Conservation (phyloP, 2,888 invertebrate species). For the Schizotus pectinicornis region DNA sequence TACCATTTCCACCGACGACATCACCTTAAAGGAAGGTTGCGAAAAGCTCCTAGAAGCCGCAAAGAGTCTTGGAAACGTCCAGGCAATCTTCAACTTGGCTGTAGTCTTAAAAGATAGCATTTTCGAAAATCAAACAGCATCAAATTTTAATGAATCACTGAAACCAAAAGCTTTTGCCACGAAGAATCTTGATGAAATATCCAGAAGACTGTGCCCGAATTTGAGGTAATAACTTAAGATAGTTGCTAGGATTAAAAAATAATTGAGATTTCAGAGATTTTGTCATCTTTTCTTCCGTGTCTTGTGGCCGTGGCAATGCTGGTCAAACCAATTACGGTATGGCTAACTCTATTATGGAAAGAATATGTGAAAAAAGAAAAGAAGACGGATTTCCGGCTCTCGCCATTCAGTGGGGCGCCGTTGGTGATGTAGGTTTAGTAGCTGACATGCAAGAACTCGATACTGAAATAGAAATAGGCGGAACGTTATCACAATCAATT, state of each 20-base stretch:
- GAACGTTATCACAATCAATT: slow-evolving; percentile 71
- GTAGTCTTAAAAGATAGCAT: too few relatives aligned
- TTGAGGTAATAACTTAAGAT: slow-evolving; percentile 47
- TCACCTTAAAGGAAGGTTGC: slow-evolving; percentile 73
- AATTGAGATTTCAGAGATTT: slow-evolving; percentile 64
- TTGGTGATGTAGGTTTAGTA: too few relatives aligned
- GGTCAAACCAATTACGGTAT: slow-evolving; percentile 89
- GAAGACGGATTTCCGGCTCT: too few relatives aligned
- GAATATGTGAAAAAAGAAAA: too few relatives aligned
- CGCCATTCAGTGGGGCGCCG: too few relatives aligned
- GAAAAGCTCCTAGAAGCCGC: slow-evolving; percentile 69
- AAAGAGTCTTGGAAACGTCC: slow-evolving; percentile 69
- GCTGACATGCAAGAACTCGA: slow-evolving; percentile 56
- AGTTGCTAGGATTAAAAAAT: neutral
- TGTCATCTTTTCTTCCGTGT: slow-evolving; percentile 90
- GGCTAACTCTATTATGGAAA: too few relatives aligned
- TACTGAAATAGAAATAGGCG: slow-evolving; percentile 57
- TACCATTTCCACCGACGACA: slow-evolving; percentile 71
- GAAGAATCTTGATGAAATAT: slow-evolving; percentile 71
- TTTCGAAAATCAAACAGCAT: slow-evolving; percentile 75
- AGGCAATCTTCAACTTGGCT: slow-evolving; percentile 89
- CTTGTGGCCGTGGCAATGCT: slow-evolving; percentile 91
- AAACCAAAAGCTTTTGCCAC: slow-evolving; percentile 84
- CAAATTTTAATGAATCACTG: slow-evolving; percentile 70
- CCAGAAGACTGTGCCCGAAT: slow-evolving; percentile 64